These are phyloP conservation scores for Tringa solitaria DNA, from an alignment of 2,113 vertebrate species.

Conservation along the genomic window DNA sequence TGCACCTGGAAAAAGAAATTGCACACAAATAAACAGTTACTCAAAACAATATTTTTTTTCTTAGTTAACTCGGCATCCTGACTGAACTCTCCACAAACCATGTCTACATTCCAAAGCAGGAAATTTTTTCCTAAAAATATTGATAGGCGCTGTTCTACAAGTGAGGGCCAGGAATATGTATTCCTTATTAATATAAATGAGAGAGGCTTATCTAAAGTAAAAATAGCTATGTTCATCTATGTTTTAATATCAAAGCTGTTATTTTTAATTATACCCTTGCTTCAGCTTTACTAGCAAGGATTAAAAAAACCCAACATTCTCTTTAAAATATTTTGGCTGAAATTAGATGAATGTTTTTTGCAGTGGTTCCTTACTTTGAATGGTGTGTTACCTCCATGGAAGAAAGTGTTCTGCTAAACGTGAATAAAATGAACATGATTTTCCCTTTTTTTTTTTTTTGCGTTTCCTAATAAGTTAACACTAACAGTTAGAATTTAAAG, in stretches of 20 bases:
- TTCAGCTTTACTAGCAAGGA: background rate
- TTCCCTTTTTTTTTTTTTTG: background rate
- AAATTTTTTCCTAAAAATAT: background rate
- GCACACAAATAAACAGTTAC: background rate
- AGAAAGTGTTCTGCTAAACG: fast-evolving
- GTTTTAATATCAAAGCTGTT: background rate
- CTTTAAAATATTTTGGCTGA: background rate
- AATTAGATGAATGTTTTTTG: background rate
- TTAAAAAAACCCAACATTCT: background rate
- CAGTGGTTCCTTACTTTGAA: background rate
- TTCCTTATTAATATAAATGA: background rate
- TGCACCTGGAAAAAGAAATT: background rate
- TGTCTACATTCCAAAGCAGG: background rate
- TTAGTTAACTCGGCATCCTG: background rate
- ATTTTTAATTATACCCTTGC: background rate
- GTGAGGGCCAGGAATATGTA: background rate
- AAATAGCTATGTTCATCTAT: background rate
- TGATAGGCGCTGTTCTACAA: background rate
- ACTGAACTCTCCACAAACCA: background rate
- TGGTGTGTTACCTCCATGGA: background rate
- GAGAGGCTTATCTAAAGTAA: background rate
- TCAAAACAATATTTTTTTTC: background rate
- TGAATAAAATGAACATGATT: background rate
- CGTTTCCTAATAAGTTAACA: background rate
- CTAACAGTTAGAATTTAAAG: background rate